Percentiles rank a stretch among this genome's conserved stretches.
These are phyloP conservation scores for Nectonema munidae DNA, from an alignment of 2,888 invertebrate species.

Conservation along the genomic window DNA sequence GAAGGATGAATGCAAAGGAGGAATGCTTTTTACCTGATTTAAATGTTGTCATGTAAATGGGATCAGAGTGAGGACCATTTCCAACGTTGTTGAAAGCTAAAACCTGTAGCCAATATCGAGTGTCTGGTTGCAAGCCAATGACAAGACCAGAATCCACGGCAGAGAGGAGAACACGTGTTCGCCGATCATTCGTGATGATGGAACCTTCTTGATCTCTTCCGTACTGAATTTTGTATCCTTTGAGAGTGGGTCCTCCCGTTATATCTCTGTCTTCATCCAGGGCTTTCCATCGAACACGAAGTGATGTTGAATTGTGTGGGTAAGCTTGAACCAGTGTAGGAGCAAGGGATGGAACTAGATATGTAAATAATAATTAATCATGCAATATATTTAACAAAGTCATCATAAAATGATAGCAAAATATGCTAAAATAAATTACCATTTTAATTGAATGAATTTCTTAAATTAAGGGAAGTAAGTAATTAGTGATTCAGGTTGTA, in stretches of 20 bases:
- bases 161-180: background rate
- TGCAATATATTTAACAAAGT: too few relatives aligned
- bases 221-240: constrained; percentile 34
- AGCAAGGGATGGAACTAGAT: constrained; percentile 30
- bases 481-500: too few relatives aligned
- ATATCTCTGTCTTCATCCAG: constrained; percentile 48
- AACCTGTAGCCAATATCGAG: constrained; percentile 61
- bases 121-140: constrained; percentile 62
- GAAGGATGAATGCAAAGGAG: too few relatives aligned
- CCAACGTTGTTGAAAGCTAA: constrained; percentile 87
- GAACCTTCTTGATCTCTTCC: background rate
- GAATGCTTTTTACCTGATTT: constrained; percentile 20
- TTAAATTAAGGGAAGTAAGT: too few relatives aligned
- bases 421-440: too few relatives aligned
- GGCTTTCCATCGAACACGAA: constrained; percentile 61
- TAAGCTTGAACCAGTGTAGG: constrained; percentile 44
- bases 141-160: constrained; percentile 33
- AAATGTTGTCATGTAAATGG: constrained; percentile 31
- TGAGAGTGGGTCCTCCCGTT: constrained; percentile 52
- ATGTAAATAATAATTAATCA: constrained; percentile 14
- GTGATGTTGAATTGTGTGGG: constrained; percentile 57
- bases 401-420: too few relatives aligned
- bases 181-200: background rate
- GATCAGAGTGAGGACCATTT: constrained; percentile 71
- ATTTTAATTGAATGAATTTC: too few relatives aligned